Percentiles rank a stretch among this genome's conserved stretches.
Evolutionary conservation across 2,113 vertebrate species (phyloP).

Genomic region (Cynocephalus volans): DNA sequence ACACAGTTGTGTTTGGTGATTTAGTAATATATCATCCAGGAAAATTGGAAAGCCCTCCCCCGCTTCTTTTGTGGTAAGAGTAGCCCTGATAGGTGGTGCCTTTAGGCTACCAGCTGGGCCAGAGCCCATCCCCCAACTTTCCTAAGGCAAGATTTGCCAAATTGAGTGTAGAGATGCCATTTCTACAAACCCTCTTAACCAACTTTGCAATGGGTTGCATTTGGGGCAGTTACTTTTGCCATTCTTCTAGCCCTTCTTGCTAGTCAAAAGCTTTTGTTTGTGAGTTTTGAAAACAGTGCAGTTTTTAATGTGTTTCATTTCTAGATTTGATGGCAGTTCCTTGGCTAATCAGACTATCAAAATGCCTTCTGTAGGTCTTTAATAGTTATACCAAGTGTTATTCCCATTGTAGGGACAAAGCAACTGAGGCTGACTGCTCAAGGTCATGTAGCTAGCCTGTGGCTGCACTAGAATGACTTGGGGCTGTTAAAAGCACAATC

Average conservation of each 20-base stretch:
- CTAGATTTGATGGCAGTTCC: neutral
- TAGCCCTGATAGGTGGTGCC: neutral
- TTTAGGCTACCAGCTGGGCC: neutral
- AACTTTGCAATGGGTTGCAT: neutral
- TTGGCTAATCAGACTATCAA: neutral
- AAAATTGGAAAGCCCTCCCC: neutral
- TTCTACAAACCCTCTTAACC: neutral
- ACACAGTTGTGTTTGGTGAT: neutral
- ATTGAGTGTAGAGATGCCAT: neutral
- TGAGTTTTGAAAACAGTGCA: neutral
- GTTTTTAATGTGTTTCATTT: neutral
- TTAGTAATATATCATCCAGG: neutral
- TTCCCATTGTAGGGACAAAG: neutral
- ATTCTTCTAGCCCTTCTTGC: neutral
- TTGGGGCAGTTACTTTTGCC: neutral
- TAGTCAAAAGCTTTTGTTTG: neutral
- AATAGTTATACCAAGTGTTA: neutral
- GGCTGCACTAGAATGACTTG: neutral
- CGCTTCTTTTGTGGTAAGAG: neutral
- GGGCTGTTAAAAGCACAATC: neutral
- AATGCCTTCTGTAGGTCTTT: neutral
- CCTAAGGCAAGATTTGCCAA: neutral
- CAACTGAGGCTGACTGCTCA: neutral
- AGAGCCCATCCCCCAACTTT: neutral
- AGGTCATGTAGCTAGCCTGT: neutral